Evolutionary conservation across 2,797 vertebrate species (phyloP), one percentile per base, ranked within the genome.

Genomic region (Odontamblyopus rebecca): DNA sequence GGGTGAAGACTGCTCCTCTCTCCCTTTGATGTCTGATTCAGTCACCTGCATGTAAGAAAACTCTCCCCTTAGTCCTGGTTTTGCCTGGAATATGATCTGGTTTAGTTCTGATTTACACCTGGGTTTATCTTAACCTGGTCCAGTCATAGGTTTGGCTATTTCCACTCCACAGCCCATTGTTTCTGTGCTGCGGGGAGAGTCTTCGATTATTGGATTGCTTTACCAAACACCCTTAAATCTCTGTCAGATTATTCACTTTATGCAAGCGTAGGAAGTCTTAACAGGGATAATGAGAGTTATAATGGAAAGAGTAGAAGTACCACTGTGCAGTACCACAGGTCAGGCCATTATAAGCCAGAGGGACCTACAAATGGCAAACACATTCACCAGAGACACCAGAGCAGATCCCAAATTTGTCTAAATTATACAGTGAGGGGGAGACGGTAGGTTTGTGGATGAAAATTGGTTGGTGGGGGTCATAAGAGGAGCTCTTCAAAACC

Each of bases 31-130:
- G 76, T 93, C 95, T 0, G 92, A 86, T 38, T 95, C 95, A 35
- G 89, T 77, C 71, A 95, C 95, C 66, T 99, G 98, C 96, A 97
- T 95, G 98, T 99, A 89, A 65, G 85, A 1, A n/a, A 62, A 29
- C 57, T 3, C 26, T 29, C 12, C 26, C 0, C 7, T 60, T 26
- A 26, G 54, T 56, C 54, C 23, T 56, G n/a, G 9, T 56, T 56
- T 26, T n/a, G 11, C 19, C 18, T 44, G 41, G 41, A 13, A 44
- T 53, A 53, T 23, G 51, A n/a, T 12, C 53, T 54, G 19, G 19
- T 54, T 54, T 54, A 54, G 53, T 54, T 54, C 2, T 15, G 13
- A 48, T 48, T 15, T 48, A 48, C 3, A 48, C 44, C 44, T 48
- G 15, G 15, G 44, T 48, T 48, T 48, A 48, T 4, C 3, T 48